Base-by-base conservation (phyloP, 2,797 vertebrate species). In the Scarus forsteni region DNA sequence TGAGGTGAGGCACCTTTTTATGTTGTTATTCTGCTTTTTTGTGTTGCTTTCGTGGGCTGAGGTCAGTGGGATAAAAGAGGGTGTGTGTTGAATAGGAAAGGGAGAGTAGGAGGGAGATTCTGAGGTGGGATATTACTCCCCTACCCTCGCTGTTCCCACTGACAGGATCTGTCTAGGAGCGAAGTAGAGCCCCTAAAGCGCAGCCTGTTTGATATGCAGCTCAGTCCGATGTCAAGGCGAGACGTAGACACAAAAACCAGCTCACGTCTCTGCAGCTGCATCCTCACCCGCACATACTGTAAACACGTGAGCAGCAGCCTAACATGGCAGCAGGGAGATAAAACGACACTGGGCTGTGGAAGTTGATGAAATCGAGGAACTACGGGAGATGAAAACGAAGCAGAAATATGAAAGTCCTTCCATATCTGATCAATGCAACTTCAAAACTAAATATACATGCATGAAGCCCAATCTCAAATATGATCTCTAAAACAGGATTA, bases 151-250 rank as follows among this genome's bases (percentile, higher is more conserved):
- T 10, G 39, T 10, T 35, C 63, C 80, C 66, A 66, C 86, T 83
- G 83, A 86, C 85, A 73, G 75, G 66, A 73, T 80, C 76, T 79
- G 74, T 81, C 77, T 78, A 10, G 81, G 87, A 86, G 81, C 60
- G 1, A 67, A 80, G 61, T 73, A 73, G 16, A 77, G 56, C 71
- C 75, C 27, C 73, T 44, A 50, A 75, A 89, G 84, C 75, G 36
- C 27, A 58, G 83, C 76, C 88, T 87, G 81, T 75, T 92, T 93
- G 87, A 87, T 86, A 93, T 91, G 86, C 90, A 79, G 84, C 84
- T 75, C 88, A 77, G 75, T 43, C 6, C 8, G 65, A 73, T 35
- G 35, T 64, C 48, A 13, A 76, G 61, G 72, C 68, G 14, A 50
- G 72, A 78, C 63, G 43, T 66, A 39, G 80, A 72, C 83, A 75